A percentile compares a stretch with the other conserved stretches of the same genome.
Evolutionary conservation across 2,888 invertebrate genomes (phyloP).

Genomic region (Lutraria lutraria): DNA sequence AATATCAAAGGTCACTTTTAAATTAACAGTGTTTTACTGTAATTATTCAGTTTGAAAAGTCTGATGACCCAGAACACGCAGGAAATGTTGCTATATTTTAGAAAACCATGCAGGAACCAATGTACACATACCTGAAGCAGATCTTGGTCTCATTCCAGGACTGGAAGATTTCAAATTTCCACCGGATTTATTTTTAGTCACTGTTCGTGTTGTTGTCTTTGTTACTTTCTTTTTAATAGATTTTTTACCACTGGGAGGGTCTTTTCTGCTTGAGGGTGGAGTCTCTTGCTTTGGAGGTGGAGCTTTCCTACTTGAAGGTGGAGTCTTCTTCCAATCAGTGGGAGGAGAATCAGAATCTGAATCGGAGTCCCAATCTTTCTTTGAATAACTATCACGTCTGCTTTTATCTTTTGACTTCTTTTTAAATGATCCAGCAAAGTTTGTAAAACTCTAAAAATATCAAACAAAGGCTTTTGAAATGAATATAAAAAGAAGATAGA

Average conservation of each 20-base stretch:
- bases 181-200: constrained; percentile 19
- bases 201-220: constrained; percentile 23
- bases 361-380: constrained; percentile 57
- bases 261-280: constrained; percentile 29
- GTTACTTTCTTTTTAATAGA: constrained; percentile 22
- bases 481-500: too few species aligned
- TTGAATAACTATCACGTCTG: constrained; percentile 30
- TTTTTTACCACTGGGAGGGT: constrained; percentile 6
- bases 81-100: not conserved
- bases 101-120: not conserved
- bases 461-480: not conserved
- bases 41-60: not conserved
- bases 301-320: constrained; percentile 29
- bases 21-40: too few species aligned
- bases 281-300: not conserved
- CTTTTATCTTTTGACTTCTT: constrained; percentile 49
- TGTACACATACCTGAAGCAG: constrained; percentile 52
- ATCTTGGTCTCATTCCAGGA: constrained; percentile 47
- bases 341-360: constrained; percentile 41
- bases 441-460: constrained; percentile 41
- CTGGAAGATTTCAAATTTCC: constrained; percentile 31
- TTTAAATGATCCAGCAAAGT: constrained; percentile 60
- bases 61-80: not conserved
- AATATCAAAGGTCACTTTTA: too few species aligned
- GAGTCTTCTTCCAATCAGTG: constrained; percentile 24